Percentiles rank a stretch among this genome's conserved stretches.
phyloP scores from a whole-genome alignment of 1,140 invertebrate genomes.

The Ceratosolen fusciceps region DNA sequence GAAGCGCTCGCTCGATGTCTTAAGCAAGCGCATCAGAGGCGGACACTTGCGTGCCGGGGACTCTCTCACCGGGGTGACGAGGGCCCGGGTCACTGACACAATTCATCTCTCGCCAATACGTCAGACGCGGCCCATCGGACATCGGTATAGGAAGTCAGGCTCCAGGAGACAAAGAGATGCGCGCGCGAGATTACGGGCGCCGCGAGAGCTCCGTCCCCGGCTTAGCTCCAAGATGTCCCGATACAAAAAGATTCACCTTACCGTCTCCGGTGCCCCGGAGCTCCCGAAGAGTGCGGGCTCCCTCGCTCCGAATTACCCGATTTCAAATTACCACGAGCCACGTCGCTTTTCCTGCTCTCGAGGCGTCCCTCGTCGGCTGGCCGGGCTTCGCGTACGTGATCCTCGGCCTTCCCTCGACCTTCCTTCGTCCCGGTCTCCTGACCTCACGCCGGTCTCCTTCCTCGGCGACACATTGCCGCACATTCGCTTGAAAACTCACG shows the following conservation, averaged over 20 bases:
- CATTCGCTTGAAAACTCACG: background rate
- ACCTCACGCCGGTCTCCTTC: background rate
- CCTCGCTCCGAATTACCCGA: background rate
- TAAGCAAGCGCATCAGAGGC: too few species aligned
- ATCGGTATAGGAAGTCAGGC: background rate
- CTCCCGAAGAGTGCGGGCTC: background rate
- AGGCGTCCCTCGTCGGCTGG: too few species aligned
- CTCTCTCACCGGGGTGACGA: too few species aligned
- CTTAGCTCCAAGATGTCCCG: background rate
- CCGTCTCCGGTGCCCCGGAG: constrained; percentile 48
- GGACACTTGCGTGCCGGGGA: too few species aligned
- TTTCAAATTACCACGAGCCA: background rate
- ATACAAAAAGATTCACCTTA: constrained; percentile 59
- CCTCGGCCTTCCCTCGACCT: background rate
- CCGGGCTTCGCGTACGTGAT: background rate
- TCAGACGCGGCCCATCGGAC: too few species aligned
- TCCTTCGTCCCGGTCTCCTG: background rate
- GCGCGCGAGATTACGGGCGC: background rate
- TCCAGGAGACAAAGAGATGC: background rate
- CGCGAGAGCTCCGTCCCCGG: background rate
- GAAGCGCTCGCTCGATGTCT: too few species aligned
- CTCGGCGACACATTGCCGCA: background rate
- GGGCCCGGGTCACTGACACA: too few species aligned
- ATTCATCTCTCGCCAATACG: too few species aligned
- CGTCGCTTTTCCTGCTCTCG: background rate